Evolutionary conservation across 2,797 vertebrate genomes (phyloP).

Genomic region (Argentina silus): DNA sequence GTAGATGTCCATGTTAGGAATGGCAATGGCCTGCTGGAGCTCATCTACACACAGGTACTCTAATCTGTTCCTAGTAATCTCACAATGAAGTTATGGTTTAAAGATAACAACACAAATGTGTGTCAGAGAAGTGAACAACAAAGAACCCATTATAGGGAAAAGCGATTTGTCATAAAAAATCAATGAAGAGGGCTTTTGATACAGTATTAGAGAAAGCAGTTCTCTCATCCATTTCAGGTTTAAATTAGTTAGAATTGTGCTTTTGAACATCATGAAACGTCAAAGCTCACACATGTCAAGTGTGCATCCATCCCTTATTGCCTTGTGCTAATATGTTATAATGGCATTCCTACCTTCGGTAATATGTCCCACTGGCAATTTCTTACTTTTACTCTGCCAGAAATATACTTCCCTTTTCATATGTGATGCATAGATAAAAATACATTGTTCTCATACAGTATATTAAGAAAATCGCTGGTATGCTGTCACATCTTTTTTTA

Average conservation of each 20-base stretch:
- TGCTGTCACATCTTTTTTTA: constrained; percentile 42
- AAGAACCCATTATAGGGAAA: background rate
- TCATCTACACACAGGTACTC: background rate
- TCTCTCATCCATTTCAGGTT: no score
- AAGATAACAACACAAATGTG: background rate
- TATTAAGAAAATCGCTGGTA: constrained; percentile 16
- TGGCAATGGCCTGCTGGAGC: background rate
- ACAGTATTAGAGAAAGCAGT: no score
- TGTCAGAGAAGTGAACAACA: background rate
- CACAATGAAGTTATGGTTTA: background rate
- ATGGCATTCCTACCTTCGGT: background rate
- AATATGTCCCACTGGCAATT: background rate
- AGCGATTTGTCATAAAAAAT: no score
- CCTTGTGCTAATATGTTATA: background rate
- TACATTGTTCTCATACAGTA: constrained; percentile 36
- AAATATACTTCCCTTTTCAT: background rate
- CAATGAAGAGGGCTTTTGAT: no score
- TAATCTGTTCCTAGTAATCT: background rate
- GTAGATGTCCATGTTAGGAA: background rate
- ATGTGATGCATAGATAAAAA: constrained; percentile 51
- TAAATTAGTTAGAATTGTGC: no score
- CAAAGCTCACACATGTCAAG: no score
- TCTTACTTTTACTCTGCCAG: background rate
- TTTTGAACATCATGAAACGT: no score
- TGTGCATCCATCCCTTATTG: background rate